These are phyloP conservation scores for Limnothrissa miodon DNA, from an alignment of 2,113 vertebrate species.

Conservation along the genomic window DNA sequence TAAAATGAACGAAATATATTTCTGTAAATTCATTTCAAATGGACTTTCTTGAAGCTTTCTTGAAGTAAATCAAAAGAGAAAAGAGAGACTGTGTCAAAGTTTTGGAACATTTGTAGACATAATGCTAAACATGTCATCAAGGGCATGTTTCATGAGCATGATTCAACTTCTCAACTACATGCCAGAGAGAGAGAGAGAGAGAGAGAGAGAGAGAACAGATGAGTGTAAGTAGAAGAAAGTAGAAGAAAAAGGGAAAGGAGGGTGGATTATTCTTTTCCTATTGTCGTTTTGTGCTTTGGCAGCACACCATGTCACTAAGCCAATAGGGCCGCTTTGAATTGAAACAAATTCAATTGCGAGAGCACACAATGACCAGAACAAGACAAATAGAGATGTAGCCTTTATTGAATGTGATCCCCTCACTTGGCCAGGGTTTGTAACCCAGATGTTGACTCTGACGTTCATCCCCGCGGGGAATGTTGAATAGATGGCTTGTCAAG, in stretches of 20 bases:
- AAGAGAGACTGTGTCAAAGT: neutral
- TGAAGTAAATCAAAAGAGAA: neutral
- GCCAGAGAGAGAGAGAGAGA: neutral
- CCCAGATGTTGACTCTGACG: neutral
- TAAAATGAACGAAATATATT: too few relatives aligned
- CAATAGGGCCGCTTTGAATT: neutral
- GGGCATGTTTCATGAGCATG: neutral
- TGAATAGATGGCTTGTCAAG: neutral
- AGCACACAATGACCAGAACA: neutral
- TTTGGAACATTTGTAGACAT: slow-evolving; percentile 9
- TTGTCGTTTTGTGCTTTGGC: neutral
- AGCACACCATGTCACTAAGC: neutral
- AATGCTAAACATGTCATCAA: slow-evolving; percentile 27
- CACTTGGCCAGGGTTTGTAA: neutral
- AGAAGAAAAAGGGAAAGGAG: neutral
- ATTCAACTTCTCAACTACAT: slow-evolving; percentile 19
- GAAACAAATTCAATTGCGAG: neutral
- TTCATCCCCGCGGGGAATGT: neutral
- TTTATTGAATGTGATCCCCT: neutral
- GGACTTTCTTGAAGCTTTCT: too few relatives aligned
- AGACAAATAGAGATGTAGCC: neutral
- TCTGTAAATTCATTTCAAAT: too few relatives aligned
- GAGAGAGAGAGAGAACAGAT: neutral
- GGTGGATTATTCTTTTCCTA: neutral
- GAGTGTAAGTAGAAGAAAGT: neutral